These are phyloP conservation scores for Drosophila obscura DNA, from an alignment of 1,140 invertebrate species.

Conservation along the genomic window DNA sequence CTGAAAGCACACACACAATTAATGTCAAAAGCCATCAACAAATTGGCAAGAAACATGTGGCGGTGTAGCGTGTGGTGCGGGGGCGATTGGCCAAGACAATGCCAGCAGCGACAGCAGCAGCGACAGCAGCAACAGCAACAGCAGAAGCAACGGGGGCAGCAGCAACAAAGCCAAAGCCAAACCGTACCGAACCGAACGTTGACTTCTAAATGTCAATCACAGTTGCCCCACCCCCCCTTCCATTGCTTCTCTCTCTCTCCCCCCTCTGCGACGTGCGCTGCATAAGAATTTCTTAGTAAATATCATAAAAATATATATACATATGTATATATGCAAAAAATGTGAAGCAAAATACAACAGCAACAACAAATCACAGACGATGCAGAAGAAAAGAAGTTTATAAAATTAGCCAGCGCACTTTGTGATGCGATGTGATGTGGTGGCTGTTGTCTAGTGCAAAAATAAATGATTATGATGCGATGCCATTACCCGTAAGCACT, in stretches of 20 bases:
- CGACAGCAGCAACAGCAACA: constrained; percentile 22
- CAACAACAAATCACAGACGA: constrained; percentile 60
- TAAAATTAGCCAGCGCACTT: constrained; percentile 70
- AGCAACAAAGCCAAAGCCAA: constrained; percentile 29
- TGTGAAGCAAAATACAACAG: constrained; percentile 38
- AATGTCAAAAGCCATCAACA: constrained; percentile 58
- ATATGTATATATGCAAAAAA: constrained; percentile 56
- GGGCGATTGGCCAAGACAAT: constrained; percentile 57
- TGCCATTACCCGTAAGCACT: constrained; percentile 53
- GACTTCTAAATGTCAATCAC: constrained; percentile 79
- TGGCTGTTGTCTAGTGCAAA: constrained; percentile 64
- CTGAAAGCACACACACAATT: constrained; percentile 32
- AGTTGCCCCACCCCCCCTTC: constrained; percentile 25
- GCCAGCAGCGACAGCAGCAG: constrained; percentile 25
- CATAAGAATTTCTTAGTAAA: constrained; percentile 74
- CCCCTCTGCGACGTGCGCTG: constrained; percentile 46
- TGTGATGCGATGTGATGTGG: constrained; percentile 15
- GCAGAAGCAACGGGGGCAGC: not conserved
- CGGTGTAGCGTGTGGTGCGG: not conserved
- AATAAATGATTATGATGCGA: constrained; percentile 77
- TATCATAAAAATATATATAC: constrained; percentile 59
- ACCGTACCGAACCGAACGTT: constrained; percentile 48
- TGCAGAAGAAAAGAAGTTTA: constrained; percentile 64
- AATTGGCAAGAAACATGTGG: constrained; percentile 53
- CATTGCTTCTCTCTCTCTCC: not conserved